phyloP scores from a whole-genome alignment of 2,888 invertebrate genomes.

The Papilio gigon region DNA sequence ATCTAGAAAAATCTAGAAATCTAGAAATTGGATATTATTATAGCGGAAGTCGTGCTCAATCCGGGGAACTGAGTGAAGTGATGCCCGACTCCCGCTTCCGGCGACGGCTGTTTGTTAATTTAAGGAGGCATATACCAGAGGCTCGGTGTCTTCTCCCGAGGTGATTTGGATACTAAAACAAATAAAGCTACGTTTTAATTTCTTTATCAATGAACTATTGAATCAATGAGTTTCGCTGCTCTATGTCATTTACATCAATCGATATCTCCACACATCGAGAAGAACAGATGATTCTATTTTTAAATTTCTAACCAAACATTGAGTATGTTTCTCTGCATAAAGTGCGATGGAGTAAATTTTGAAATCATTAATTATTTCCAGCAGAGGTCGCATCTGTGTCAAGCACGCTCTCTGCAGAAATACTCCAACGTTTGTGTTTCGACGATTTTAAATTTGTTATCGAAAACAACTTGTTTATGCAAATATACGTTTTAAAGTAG shows the following conservation, averaged over 20 bases:
- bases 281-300: too few relatives aligned
- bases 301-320: neutral
- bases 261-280: too few relatives aligned
- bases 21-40: slow-evolving; percentile 2
- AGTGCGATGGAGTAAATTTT: slow-evolving; percentile 12
- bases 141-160: too few relatives aligned
- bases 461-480: slow-evolving; percentile 16
- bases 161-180: neutral
- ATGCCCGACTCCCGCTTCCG: slow-evolving; percentile 5
- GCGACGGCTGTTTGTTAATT: slow-evolving; percentile 10
- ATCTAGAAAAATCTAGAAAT: too few relatives aligned
- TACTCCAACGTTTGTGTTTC: neutral
- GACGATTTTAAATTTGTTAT: slow-evolving; percentile 17
- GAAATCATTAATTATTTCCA: slow-evolving; percentile 18
- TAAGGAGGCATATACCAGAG: neutral
- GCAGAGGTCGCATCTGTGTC: slow-evolving; percentile 10
- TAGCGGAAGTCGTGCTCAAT: slow-evolving; percentile 6
- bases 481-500: neutral
- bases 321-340: neutral
- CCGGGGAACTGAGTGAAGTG: slow-evolving; percentile 6
- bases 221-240: neutral
- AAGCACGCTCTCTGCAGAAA: slow-evolving; percentile 11
- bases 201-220: neutral
- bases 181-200: neutral
- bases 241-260: neutral